These are phyloP conservation scores for Melanaphis sacchari DNA, from an alignment of 1,140 invertebrate genomes.

Conservation along the genomic window DNA sequence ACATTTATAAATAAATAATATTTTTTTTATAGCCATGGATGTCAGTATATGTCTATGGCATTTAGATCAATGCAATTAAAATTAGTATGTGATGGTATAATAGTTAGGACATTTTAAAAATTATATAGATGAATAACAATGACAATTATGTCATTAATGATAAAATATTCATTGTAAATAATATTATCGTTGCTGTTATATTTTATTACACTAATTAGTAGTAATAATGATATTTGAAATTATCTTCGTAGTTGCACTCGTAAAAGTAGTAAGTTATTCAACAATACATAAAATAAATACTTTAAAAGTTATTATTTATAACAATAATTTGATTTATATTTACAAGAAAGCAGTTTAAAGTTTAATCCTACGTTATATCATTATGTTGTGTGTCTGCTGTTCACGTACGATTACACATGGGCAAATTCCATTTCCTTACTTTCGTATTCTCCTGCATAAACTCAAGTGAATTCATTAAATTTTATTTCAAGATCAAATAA, in stretches of 20 bases:
- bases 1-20: background rate
- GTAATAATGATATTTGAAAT: background rate
- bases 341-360: background rate
- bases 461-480: background rate
- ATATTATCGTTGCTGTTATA: background rate
- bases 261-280: no score
- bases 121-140: background rate
- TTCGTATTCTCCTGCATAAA: background rate
- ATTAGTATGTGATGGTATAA: background rate
- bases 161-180: background rate
- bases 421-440: background rate
- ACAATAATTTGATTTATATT: slow-evolving; percentile 8
- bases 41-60: background rate
- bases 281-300: background rate
- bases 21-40: background rate
- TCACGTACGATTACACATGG: background rate
- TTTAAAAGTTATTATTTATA: background rate
- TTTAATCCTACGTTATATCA: background rate
- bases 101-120: background rate
- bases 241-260: background rate
- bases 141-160: background rate
- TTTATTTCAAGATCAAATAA: background rate
- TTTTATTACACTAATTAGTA: background rate
- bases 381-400: no score
- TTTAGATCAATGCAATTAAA: background rate